A percentile compares a stretch with the other conserved stretches of the same genome.
phyloP scores from a whole-genome alignment of 53 echinoderm and acorn worm species.

The Henricia sp. region DNA sequence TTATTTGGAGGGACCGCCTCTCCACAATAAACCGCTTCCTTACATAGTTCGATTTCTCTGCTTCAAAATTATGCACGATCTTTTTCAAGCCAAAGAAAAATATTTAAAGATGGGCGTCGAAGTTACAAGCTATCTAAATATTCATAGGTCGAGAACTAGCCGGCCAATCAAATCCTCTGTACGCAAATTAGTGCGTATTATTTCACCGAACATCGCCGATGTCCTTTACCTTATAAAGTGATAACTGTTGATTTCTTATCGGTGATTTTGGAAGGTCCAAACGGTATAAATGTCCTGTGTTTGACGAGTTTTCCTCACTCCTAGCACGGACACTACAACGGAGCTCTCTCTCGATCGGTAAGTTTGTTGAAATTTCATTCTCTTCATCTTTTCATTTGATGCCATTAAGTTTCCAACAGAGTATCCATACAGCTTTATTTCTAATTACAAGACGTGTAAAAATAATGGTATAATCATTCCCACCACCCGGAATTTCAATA shows the following conservation, averaged over 20 bases:
- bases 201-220: slow-evolving; percentile 39
- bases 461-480: too few relatives aligned
- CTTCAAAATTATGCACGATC: background rate
- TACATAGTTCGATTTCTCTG: slow-evolving; percentile 38
- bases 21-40: slow-evolving; percentile 11
- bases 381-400: background rate
- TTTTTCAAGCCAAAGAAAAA: slow-evolving; percentile 1
- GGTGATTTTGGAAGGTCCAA: slow-evolving; percentile 13
- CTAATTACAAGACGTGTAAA: too few relatives aligned
- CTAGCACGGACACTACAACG: slow-evolving; percentile 41
- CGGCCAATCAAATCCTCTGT: slow-evolving; percentile 31
- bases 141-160: background rate
- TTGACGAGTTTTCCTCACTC: slow-evolving; percentile 10
- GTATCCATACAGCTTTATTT: background rate
- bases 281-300: slow-evolving; percentile 33
- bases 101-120: slow-evolving; percentile 39
- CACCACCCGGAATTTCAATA: slow-evolving; percentile 48
- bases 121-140: slow-evolving; percentile 21
- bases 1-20: slow-evolving; percentile 35
- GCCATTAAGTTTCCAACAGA: slow-evolving; percentile 28
- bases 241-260: slow-evolving; percentile 34
- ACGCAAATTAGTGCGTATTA: slow-evolving; percentile 47
- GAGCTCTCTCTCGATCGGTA: slow-evolving; percentile 56
- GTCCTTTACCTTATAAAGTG: slow-evolving; percentile 62
- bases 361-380: slow-evolving; percentile 6